phyloP scores from a whole-genome alignment of 2,797 vertebrate species.

The Peromyscus nudipes region DNA sequence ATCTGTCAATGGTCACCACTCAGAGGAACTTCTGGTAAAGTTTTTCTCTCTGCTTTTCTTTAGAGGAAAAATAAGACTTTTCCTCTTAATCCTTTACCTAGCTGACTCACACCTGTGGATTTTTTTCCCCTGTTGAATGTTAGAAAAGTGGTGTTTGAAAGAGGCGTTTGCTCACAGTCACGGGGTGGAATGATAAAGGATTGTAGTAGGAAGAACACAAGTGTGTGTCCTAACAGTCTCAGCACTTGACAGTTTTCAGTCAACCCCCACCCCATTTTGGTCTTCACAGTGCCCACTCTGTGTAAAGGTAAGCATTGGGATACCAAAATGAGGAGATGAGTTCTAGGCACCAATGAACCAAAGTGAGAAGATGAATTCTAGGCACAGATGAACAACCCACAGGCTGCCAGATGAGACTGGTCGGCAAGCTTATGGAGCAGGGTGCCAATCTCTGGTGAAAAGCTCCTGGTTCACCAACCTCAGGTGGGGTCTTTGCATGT shows the following conservation, averaged over 20 bases:
- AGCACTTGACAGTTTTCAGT: neutral
- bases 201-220: neutral
- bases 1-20: neutral
- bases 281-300: no score
- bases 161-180: neutral
- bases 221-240: neutral
- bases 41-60: neutral
- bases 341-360: neutral
- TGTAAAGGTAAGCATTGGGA: neutral
- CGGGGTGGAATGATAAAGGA: neutral
- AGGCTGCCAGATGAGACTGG: no score
- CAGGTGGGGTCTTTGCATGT: neutral
- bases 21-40: neutral
- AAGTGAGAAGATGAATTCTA: neutral
- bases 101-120: neutral
- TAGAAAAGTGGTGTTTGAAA: neutral
- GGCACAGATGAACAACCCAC: neutral
- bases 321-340: neutral
- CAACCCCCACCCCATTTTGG: accelerated
- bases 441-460: neutral
- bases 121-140: neutral
- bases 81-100: neutral
- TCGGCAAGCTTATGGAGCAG: neutral
- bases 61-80: neutral
- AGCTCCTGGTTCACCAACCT: neutral